Percentiles rank a stretch among this genome's conserved stretches.
Evolutionary conservation across 2,113 vertebrate species (phyloP).

Genomic region (Chaetorhynchus papuensis): DNA sequence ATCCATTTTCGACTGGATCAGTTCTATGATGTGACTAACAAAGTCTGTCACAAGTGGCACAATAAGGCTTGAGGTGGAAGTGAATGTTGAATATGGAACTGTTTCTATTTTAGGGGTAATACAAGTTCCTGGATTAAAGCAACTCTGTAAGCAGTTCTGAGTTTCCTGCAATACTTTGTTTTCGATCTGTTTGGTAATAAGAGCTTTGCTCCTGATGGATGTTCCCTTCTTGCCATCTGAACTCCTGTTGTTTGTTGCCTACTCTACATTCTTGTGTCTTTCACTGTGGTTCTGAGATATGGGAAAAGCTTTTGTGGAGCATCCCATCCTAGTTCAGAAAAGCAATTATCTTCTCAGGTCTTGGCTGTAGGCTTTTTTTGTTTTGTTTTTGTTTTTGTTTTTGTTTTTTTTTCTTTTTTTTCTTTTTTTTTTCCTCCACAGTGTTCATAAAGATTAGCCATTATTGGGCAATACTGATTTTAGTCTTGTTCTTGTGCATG

Average conservation of each 20-base stretch:
- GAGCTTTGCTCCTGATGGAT: background rate
- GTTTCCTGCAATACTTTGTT: background rate
- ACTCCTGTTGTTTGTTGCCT: background rate
- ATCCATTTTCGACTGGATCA: background rate
- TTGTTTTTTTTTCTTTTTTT: accelerated
- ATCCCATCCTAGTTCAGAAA: background rate
- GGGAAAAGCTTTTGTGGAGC: background rate
- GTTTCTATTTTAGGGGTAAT: background rate
- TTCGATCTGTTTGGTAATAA: background rate
- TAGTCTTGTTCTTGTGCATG: background rate
- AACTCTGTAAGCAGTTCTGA: background rate
- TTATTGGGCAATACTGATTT: background rate
- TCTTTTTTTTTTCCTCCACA: background rate
- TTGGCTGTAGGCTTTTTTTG: background rate
- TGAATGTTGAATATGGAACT: background rate
- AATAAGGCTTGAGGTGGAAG: background rate
- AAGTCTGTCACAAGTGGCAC: background rate
- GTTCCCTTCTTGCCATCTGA: background rate
- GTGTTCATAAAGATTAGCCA: background rate
- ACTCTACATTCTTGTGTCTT: background rate
- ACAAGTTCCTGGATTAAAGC: background rate
- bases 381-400: background rate
- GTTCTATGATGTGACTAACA: background rate
- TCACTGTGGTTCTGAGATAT: accelerated
- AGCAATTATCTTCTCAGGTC: background rate